Evolutionary conservation across 2,888 invertebrate species (phyloP).

Genomic region (Dicyrtomina minuta): DNA sequence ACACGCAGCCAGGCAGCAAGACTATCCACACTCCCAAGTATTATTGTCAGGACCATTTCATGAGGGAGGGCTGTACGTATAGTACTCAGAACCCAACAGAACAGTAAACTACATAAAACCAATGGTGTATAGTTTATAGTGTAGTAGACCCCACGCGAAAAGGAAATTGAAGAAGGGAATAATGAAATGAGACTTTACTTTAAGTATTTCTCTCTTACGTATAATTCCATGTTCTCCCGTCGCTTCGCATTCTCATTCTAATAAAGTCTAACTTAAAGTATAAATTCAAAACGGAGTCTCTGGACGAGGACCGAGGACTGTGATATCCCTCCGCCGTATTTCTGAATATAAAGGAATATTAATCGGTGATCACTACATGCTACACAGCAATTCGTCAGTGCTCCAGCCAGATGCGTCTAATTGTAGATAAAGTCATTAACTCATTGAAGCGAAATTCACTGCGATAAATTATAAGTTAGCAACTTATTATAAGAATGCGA

Average conservation of each 20-base stretch:
- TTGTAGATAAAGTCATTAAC: conserved; percentile 52
- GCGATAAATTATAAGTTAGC: conserved; percentile 41
- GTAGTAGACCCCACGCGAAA: no score
- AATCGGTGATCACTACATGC: no score
- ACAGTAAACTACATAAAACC: no score
- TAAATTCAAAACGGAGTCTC: background rate
- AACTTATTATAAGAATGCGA: conserved; percentile 28
- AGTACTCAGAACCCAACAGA: no score
- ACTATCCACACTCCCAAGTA: background rate
- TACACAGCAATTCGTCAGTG: conserved; percentile 46
- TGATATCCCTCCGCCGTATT: no score
- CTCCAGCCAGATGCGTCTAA: conserved; percentile 49
- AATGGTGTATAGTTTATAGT: no score
- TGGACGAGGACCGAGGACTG: no score
- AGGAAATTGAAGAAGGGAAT: background rate
- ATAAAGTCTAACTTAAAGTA: background rate
- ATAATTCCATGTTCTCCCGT: no score
- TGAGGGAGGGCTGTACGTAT: no score
- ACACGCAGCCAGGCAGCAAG: background rate
- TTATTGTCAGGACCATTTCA: conserved; percentile 7
- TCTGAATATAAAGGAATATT: no score
- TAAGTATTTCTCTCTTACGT: no score
- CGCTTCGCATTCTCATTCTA: no score
- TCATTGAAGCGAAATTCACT: conserved; percentile 43
- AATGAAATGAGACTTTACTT: background rate